Conservation (phyloP, 2,797 vertebrate genomes). For the Austrolebias charrua region DNA sequence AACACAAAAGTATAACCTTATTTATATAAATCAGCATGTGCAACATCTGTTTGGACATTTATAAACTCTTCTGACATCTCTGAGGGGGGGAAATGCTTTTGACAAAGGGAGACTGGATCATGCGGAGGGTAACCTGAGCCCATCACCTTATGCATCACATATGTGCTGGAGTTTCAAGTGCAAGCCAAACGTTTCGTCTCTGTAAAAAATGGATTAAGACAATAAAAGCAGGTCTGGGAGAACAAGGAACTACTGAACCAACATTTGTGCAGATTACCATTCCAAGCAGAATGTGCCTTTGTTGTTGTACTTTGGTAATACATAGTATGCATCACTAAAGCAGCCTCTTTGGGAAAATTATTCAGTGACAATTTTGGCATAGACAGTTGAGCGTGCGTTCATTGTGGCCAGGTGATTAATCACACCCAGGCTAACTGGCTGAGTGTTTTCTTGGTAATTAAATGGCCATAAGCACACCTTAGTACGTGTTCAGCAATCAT, state of each 20-base stretch:
- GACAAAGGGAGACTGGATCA: constrained; percentile 12
- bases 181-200: constrained; percentile 22
- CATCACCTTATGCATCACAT: constrained; percentile 61
- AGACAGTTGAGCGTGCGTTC: constrained; percentile 6
- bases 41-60: constrained; percentile 31
- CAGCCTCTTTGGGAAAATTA: constrained; percentile 13
- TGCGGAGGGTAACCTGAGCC: constrained; percentile 49
- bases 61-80: constrained; percentile 34
- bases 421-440: constrained; percentile 27
- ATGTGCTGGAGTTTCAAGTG: constrained; percentile 43
- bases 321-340: not conserved
- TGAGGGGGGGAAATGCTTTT: constrained; percentile 16
- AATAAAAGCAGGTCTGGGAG: constrained; percentile 2
- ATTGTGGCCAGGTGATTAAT: constrained; percentile 45
- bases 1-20: constrained; percentile 1
- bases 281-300: constrained; percentile 8
- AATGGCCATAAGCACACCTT: constrained; percentile 29
- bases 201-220: constrained; percentile 26
- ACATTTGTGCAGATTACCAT: constrained; percentile 5
- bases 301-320: constrained; percentile 8
- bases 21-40: constrained; percentile 23
- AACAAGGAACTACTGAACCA: constrained; percentile 14
- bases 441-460: constrained; percentile 40
- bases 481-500: not conserved
- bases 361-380: constrained; percentile 21